These are phyloP conservation scores for Deilephila porcellus DNA, from an alignment of 2,888 invertebrate species.

Conservation along the genomic window DNA sequence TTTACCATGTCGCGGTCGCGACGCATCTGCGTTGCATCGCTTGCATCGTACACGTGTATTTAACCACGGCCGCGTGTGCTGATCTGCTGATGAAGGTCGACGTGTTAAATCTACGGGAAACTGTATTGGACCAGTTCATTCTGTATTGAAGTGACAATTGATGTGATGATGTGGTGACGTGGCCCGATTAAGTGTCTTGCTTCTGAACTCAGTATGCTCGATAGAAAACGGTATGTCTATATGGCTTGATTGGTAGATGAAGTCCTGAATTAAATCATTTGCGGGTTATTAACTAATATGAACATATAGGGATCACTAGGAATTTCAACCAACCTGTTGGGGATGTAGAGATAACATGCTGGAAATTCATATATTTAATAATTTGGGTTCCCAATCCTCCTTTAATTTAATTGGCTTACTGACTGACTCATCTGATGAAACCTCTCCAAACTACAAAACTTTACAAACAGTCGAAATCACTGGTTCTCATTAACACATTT, in stretches of 20 bases:
- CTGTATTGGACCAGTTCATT: neutral
- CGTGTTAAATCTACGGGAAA: slow-evolving; percentile 23
- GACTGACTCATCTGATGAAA: neutral
- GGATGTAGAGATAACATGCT: no score
- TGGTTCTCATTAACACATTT: neutral
- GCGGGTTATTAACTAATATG: no score
- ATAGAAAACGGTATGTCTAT: no score
- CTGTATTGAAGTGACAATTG: neutral
- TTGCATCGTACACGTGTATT: slow-evolving; percentile 51
- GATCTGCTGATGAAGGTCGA: slow-evolving; percentile 44
- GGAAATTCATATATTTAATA: no score
- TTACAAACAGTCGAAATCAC: neutral
- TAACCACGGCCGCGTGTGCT: slow-evolving; percentile 45
- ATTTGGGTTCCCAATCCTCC: no score
- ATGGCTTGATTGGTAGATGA: no score
- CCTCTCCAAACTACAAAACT: neutral
- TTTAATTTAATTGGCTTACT: no score
- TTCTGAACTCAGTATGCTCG: no score
- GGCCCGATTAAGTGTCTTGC: neutral
- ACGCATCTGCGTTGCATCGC: slow-evolving; percentile 54
- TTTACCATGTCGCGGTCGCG: slow-evolving; percentile 32
- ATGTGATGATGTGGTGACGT: neutral
- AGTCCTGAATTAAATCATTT: no score
- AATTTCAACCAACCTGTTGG: no score
- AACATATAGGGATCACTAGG: no score